phyloP scores from a whole-genome alignment of 2,888 invertebrate species.

The Reticulitermes lucifugus region DNA sequence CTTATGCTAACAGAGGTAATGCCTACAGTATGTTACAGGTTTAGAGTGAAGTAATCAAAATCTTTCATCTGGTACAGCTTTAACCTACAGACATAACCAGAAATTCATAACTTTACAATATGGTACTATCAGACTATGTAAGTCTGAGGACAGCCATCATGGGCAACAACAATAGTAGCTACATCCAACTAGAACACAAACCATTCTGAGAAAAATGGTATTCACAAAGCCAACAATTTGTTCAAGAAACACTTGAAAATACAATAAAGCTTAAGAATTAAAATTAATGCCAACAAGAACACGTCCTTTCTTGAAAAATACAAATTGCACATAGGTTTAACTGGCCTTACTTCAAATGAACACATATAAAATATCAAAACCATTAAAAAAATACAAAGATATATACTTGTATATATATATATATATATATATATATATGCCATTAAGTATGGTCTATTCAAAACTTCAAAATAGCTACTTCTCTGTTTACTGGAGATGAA shows the following conservation, averaged over 20 bases:
- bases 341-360: conserved; percentile 45
- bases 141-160: too few relatives aligned
- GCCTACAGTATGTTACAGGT: too few relatives aligned
- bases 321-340: conserved; percentile 45
- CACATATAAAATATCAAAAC: conserved; percentile 28
- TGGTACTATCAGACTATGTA: too few relatives aligned
- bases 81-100: too few relatives aligned
- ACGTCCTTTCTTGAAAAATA: conserved; percentile 1
- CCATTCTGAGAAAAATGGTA: background rate
- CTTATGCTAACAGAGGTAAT: too few relatives aligned
- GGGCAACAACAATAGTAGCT: background rate
- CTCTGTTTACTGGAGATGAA: background rate
- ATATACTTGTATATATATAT: background rate
- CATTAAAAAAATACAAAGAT: background rate
- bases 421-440: background rate
- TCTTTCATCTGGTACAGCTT: too few relatives aligned
- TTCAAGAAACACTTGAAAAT: conserved; percentile 12
- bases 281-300: background rate
- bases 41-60: too few relatives aligned
- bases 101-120: too few relatives aligned
- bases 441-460: background rate
- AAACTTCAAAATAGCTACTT: background rate
- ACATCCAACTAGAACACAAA: background rate
- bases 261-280: conserved; percentile 16
- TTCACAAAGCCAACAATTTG: conserved; percentile 16